Percentiles rank a stretch among this genome's conserved stretches.
Conservation (phyloP, 2,888 invertebrate species). For the Drosophila kambysellisi region DNA sequence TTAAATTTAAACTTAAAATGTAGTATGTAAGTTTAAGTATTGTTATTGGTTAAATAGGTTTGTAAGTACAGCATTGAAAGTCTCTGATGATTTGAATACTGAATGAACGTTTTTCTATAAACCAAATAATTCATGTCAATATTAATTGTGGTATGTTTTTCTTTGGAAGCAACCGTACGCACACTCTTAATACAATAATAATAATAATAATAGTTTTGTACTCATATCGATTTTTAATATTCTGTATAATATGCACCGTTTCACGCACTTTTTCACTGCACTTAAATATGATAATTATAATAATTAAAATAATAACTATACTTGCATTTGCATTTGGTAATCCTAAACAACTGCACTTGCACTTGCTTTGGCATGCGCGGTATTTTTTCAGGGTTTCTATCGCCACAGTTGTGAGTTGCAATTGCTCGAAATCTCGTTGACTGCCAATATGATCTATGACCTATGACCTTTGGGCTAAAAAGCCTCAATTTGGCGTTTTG, state of each 20-base stretch:
- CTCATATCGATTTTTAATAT: constrained; percentile 33
- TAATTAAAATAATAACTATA: constrained; percentile 24
- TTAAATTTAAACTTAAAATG: background rate
- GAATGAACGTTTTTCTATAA: constrained; percentile 11
- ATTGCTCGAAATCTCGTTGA: constrained; percentile 34
- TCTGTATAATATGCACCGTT: constrained; percentile 48
- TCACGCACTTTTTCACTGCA: constrained; percentile 47
- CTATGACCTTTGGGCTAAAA: constrained; percentile 24
- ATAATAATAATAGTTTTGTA: constrained; percentile 27
- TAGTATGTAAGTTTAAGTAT: background rate
- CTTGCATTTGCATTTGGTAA: constrained; percentile 46
- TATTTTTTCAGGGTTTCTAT: constrained; percentile 46
- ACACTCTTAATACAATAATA: constrained; percentile 18
- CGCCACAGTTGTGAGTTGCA: constrained; percentile 81
- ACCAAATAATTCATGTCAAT: constrained; percentile 19
- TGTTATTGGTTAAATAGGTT: background rate
- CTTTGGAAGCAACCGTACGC: constrained; percentile 35
- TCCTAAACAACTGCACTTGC: constrained; percentile 47
- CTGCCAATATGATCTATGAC: constrained; percentile 4
- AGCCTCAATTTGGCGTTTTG: constrained; percentile 82
- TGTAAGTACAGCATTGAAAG: background rate
- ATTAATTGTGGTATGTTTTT: constrained; percentile 43
- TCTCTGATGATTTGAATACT: constrained; percentile 5
- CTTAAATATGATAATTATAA: constrained; percentile 13
- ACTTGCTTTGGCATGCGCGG: constrained; percentile 62